phyloP scores from a whole-genome alignment of 2,113 vertebrate genomes.

The Meleagris gallopavo region DNA sequence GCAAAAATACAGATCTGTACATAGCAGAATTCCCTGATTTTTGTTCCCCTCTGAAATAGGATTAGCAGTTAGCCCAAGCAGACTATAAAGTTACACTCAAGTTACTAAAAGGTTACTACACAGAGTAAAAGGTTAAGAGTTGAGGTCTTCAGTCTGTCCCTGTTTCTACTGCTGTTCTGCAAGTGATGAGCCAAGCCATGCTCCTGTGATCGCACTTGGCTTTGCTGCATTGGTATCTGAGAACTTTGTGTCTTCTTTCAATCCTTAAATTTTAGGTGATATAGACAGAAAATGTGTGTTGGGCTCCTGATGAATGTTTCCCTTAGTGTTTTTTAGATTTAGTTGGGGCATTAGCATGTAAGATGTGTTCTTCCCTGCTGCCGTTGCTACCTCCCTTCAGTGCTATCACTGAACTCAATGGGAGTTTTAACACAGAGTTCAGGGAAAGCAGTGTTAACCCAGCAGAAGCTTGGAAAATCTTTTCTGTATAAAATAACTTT shows the following conservation, averaged over 20 bases:
- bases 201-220: background rate
- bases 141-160: background rate
- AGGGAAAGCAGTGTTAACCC: background rate
- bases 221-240: rapidly evolving
- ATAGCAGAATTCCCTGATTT: rapidly evolving
- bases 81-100: background rate
- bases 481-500: background rate
- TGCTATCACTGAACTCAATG: background rate
- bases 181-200: background rate
- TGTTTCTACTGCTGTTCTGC: background rate
- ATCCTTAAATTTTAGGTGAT: background rate
- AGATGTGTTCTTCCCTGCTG: background rate
- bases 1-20: background rate
- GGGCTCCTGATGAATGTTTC: background rate
- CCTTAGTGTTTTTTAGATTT: background rate
- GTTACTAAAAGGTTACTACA: too few relatives aligned
- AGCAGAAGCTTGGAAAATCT: background rate
- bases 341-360: background rate
- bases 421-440: background rate
- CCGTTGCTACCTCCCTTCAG: background rate
- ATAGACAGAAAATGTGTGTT: background rate
- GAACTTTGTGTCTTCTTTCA: background rate
- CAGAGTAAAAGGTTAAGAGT: background rate
- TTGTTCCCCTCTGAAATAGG: background rate
- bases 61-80: background rate